Percentiles rank a stretch among this genome's conserved stretches.
These are phyloP conservation scores for Melanostoma mellinum DNA, from an alignment of 2,888 invertebrate species.

Conservation along the genomic window DNA sequence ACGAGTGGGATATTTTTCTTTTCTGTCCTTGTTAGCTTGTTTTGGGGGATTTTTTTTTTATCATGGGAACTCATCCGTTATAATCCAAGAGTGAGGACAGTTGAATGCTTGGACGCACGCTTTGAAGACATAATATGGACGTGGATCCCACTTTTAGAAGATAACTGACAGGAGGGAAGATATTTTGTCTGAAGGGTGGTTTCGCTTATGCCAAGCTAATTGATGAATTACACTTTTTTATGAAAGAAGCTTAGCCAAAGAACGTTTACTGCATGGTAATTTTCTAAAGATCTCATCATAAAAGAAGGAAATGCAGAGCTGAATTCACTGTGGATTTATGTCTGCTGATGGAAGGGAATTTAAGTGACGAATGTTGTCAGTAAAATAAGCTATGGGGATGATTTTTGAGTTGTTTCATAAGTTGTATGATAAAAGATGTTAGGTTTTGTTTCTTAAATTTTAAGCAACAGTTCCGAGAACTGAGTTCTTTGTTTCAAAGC, in stretches of 20 bases:
- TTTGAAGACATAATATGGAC: constrained; percentile 6
- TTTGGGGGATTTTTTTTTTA: constrained; percentile 11
- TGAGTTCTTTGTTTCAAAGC: too few relatives aligned
- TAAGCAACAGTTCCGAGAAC: too few relatives aligned
- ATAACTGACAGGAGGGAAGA: constrained; percentile 22
- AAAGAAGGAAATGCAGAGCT: too few relatives aligned
- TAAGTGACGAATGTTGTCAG: too few relatives aligned
- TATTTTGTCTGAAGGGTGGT: not conserved
- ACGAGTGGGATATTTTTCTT: not conserved
- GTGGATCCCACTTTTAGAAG: not conserved
- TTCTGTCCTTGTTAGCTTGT: constrained; percentile 3
- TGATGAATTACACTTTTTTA: constrained; percentile 28
- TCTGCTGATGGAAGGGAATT: too few relatives aligned
- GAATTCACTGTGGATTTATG: too few relatives aligned
- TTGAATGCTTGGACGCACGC: constrained; percentile 21
- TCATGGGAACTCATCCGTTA: constrained; percentile 34
- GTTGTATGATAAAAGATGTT: too few relatives aligned
- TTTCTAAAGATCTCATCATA: too few relatives aligned
- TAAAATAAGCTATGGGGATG: too few relatives aligned
- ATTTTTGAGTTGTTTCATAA: too few relatives aligned
- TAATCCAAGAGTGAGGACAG: constrained; percentile 18
- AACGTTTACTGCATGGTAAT: too few relatives aligned
- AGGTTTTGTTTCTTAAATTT: too few relatives aligned
- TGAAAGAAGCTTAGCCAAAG: not conserved
- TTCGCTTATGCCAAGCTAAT: constrained; percentile 22